Evolutionary conservation across 2,888 invertebrate genomes (phyloP), one percentile per base, ranked within the genome.

Genomic region (Dynastes maya): DNA sequence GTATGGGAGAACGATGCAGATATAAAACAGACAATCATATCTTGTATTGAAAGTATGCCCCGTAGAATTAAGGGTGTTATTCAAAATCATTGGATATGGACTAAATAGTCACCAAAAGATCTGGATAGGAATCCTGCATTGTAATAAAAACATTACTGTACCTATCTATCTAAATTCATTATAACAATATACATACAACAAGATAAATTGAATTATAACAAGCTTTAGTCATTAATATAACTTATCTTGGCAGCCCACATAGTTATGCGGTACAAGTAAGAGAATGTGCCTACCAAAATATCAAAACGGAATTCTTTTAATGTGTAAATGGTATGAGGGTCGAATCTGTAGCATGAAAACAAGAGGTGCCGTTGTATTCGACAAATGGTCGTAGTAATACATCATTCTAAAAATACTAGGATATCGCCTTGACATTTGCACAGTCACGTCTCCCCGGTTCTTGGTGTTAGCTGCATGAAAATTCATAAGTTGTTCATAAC

Each of bases 391-490:
- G 65, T 22, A 22, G 11, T 22, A 22, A 67, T 67, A 45, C 16
- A 67, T 67, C 65, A 67, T 67, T 67, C 72, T 72, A 72, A 72
- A 72, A 58, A 72, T 72, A 72, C 53, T 37, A 37, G 22, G 13
- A 32, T 40, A 72, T 72, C 32, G 45, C 72, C 72, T 72, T 72
- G 72, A 72, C 72, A 72, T 72, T 72, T 72, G 72, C 72, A 67
- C 40, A 55, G 1, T 22, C 40, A 67, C 32, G 27, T 32, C 29
- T 63, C 8, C 27, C 11, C n/a, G n/a, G 27, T 29, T 45, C 32
- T 13, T 53, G 13, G 27, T 70, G 32, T 70, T 53, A 27, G 22
- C 22, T 55, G 22, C 58, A 72, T 72, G 72, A 72, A 72, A 72
- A 72, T 72, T 72, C 72, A 71, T 71, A 71, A 55, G 58, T 71